Evolutionary conservation across 1,140 invertebrate genomes (phyloP), one percentile per base, ranked within the genome.

Genomic region (Sminthurinus signatus): DNA sequence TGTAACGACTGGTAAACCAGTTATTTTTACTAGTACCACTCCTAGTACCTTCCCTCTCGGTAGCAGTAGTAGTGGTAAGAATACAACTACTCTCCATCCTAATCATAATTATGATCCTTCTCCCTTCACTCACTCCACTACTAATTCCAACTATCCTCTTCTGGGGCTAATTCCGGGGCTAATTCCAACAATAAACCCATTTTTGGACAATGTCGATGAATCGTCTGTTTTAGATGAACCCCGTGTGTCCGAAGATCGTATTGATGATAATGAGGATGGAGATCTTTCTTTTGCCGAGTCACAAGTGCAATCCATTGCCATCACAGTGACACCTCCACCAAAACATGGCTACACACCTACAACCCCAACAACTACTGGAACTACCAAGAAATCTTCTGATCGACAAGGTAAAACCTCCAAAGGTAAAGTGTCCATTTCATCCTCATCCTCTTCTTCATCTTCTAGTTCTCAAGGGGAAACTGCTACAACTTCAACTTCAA

Each of bases 281-380:
- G 68, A 69, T 51, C 42, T 64, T 25, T 55, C 32, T 21, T 55
- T 43, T 23, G 36, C 51, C 48, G 65, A 56, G 46, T 63, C 61
- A 50, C 58, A 67, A 44, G 64, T 70, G 25, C 59, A 60, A 48
- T 66, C 65, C 28, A 67, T 70, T 36, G 64, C 68, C 23, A 67
- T 70, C 28, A 70, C 65, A 28, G 65, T 70, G 3, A 67, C 68
- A 14, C 68, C 68, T 3, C 68, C 68, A 23, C 50, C 66, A 28
- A 27, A 44, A 31, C 17, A 31, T 15, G 15, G 32, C 27, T 42
- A 52, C 21, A 29, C 27, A 12, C 10, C n/a, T 8, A 52, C 50
- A 12, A 52, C 50, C 14, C 19, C 12, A 8, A 2, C 19, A 8
- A 23, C 50, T 4, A 10, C 27, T 4, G 12, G 5, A 23, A n/a